A percentile compares a stretch with the other conserved stretches of the same genome.
phyloP scores from a whole-genome alignment of 2,113 vertebrate species.

The Alouatta palliata region DNA sequence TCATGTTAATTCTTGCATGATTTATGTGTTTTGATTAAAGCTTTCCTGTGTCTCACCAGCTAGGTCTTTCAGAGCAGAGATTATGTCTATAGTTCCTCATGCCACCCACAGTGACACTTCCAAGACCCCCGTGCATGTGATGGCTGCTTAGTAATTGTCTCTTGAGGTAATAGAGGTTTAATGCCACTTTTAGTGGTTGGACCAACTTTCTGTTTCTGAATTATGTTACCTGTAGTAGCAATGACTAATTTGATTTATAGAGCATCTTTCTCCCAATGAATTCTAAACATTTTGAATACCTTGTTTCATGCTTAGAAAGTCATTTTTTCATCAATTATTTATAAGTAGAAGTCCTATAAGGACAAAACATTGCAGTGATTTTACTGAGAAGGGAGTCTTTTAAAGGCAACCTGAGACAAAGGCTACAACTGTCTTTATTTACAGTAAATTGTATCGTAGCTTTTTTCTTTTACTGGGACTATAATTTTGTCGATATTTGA shows the following conservation, averaged over 20 bases:
- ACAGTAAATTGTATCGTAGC: background rate
- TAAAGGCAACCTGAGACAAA: constrained; percentile 16
- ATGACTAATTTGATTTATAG: background rate
- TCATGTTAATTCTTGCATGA: constrained; percentile 36
- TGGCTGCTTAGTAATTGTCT: background rate
- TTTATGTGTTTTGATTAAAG: constrained; percentile 34
- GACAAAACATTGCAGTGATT: background rate
- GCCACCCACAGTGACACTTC: background rate
- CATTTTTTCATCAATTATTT: constrained; percentile 20
- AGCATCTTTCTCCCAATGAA: background rate
- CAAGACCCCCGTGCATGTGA: background rate
- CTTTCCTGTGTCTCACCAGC: background rate
- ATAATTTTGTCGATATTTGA: constrained; percentile 28
- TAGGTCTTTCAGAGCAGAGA: background rate
- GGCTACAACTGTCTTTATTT: background rate
- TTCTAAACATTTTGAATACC: background rate
- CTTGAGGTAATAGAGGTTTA: background rate
- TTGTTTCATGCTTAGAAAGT: background rate
- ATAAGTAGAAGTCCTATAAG: background rate
- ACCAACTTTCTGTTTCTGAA: background rate
- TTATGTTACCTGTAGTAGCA: background rate
- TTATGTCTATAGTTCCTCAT: background rate
- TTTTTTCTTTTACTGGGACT: background rate
- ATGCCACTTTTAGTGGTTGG: background rate
- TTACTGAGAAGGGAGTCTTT: background rate